Conservation (phyloP, 2,113 vertebrate species). For the Cranoglanis bouderius region DNA sequence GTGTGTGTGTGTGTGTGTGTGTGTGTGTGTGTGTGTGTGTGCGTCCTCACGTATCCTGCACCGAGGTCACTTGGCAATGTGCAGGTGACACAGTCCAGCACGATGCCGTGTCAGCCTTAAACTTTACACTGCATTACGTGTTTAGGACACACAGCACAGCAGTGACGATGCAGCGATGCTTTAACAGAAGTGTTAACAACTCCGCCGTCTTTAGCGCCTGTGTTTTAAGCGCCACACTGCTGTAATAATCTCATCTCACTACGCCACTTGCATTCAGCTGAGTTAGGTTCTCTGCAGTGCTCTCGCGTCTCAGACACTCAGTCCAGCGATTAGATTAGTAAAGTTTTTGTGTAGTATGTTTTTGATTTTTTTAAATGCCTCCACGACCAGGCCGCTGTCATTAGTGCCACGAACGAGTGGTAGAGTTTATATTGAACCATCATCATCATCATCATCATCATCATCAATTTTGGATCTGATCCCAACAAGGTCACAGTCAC, state of each 20-base stretch:
- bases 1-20: neutral
- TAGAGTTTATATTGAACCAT: neutral
- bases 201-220: neutral
- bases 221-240: no score
- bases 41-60: neutral
- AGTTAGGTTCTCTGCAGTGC: slow-evolving; percentile 20
- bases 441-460: no score
- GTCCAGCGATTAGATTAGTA: neutral
- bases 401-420: no score
- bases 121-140: neutral
- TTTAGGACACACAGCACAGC: neutral
- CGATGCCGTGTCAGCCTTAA: neutral
- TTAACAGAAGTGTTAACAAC: slow-evolving; percentile 15
- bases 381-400: neutral
- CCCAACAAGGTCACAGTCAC: neutral
- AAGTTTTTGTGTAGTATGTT: neutral
- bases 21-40: neutral
- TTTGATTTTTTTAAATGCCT: no score
- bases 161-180: neutral
- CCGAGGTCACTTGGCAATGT: slow-evolving; percentile 12
- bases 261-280: slow-evolving; percentile 28
- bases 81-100: neutral
- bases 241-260: slow-evolving; percentile 37
- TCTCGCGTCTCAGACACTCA: neutral
- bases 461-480: neutral